A percentile compares a stretch with the other conserved stretches of the same genome.
Conservation (phyloP, 2,113 vertebrate genomes). For the Numida meleagris region DNA sequence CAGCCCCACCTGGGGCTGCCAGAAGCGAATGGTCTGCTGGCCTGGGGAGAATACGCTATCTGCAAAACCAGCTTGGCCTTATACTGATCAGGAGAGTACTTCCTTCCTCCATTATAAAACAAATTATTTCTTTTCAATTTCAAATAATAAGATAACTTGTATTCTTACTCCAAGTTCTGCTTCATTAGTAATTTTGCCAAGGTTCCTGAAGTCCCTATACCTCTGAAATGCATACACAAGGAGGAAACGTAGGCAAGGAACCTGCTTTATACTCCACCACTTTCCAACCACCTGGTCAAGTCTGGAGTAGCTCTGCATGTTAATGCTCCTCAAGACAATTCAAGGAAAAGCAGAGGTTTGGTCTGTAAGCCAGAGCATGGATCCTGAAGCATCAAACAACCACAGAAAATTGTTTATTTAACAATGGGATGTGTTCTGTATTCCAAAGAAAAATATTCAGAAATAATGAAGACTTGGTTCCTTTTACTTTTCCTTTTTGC, state of each 20-base stretch:
- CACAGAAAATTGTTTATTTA: neutral
- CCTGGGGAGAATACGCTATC: neutral
- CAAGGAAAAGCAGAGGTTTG: neutral
- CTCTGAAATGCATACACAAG: neutral
- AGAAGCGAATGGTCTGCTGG: neutral
- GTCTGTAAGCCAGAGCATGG: neutral
- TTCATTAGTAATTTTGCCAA: neutral
- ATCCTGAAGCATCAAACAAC: neutral
- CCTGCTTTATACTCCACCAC: neutral
- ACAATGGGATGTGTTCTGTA: neutral
- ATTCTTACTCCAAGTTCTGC: neutral
- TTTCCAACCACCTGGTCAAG: neutral
- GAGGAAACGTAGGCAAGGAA: neutral
- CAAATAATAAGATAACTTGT: neutral
- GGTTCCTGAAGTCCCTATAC: neutral
- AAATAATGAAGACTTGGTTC: neutral
- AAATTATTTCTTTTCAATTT: neutral
- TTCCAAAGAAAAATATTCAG: neutral
- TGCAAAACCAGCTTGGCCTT: neutral
- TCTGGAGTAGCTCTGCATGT: neutral
- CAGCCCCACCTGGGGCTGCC: slow-evolving; percentile 53
- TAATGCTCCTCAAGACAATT: neutral
- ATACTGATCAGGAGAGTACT: neutral
- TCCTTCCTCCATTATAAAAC: neutral
- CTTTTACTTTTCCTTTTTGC: neutral